Evolutionary conservation across 2,888 invertebrate genomes (phyloP).

Genomic region (Mycalesis mineus): DNA sequence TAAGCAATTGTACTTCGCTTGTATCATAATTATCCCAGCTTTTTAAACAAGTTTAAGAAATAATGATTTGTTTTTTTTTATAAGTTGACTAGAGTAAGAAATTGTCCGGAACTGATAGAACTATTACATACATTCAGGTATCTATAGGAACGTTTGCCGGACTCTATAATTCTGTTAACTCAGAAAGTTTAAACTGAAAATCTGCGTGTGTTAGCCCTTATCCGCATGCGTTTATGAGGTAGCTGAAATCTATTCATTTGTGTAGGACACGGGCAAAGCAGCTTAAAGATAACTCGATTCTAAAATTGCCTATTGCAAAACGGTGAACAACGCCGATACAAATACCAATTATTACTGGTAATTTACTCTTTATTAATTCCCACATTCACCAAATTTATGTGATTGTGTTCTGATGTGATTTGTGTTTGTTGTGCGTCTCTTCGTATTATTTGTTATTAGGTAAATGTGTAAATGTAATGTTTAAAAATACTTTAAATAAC

Average conservation of each 20-base stretch:
- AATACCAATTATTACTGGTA: conserved; percentile 2
- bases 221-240: conserved; percentile 35
- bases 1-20: too few relatives aligned
- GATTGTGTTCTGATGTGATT: background rate
- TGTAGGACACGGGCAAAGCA: conserved; percentile 57
- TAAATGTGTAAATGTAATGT: too few relatives aligned
- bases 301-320: conserved; percentile 42
- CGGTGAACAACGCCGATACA: conserved; percentile 7
- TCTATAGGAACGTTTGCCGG: too few relatives aligned
- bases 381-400: background rate
- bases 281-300: conserved; percentile 64
- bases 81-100: too few relatives aligned
- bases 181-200: background rate
- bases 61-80: too few relatives aligned
- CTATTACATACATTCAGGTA: too few relatives aligned
- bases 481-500: too few relatives aligned
- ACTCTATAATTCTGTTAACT: too few relatives aligned
- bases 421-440: background rate
- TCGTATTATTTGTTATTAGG: background rate
- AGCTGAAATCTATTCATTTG: conserved; percentile 37
- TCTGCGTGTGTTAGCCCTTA: conserved; percentile 8
- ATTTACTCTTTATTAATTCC: conserved; percentile 3
- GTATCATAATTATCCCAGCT: too few relatives aligned
- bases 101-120: too few relatives aligned
- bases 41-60: too few relatives aligned